Percentiles rank a stretch among this genome's conserved stretches.
These are phyloP conservation scores for Diacarnus erythraeanus DNA, from an alignment of 37 sponge, comb jelly and placozoan genomes.

Conservation along the genomic window DNA sequence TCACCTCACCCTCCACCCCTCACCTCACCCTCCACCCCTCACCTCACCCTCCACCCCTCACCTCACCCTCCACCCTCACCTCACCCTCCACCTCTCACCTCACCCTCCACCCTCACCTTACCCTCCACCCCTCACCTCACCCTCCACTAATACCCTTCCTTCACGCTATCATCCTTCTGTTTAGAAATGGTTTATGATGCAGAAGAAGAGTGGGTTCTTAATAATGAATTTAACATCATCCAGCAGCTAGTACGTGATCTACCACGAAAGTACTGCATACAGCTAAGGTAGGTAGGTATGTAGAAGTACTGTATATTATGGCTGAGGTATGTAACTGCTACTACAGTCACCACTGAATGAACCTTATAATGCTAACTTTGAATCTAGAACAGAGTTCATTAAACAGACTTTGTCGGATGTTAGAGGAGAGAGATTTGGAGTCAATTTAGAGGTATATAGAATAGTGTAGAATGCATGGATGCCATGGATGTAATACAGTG, in stretches of 20 bases:
- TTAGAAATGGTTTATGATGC: slow-evolving; percentile 1
- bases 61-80: too few relatives aligned
- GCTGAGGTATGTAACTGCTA: not conserved
- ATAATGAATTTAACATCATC: slow-evolving; percentile 22
- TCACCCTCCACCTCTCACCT: too few relatives aligned
- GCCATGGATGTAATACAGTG: not conserved
- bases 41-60: too few relatives aligned
- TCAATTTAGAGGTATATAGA: not conserved
- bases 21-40: not conserved
- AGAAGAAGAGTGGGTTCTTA: not conserved
- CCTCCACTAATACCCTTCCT: not conserved
- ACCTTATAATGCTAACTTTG: not conserved
- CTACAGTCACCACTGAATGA: not conserved
- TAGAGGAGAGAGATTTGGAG: not conserved
- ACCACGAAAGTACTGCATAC: slow-evolving; percentile 3
- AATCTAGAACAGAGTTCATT: not conserved
- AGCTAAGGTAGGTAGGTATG: slow-evolving; percentile 10
- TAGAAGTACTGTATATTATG: not conserved
- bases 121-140: too few relatives aligned
- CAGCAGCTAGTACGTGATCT: slow-evolving; percentile 1
- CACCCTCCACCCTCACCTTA: too few relatives aligned
- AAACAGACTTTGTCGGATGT: not conserved
- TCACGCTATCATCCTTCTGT: not conserved
- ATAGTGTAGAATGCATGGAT: not conserved
- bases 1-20: not conserved